Percentiles rank a stretch among this genome's conserved stretches.
These are phyloP conservation scores for Pseudochirops corinnae DNA, from an alignment of 2,797 vertebrate genomes.

Conservation along the genomic window DNA sequence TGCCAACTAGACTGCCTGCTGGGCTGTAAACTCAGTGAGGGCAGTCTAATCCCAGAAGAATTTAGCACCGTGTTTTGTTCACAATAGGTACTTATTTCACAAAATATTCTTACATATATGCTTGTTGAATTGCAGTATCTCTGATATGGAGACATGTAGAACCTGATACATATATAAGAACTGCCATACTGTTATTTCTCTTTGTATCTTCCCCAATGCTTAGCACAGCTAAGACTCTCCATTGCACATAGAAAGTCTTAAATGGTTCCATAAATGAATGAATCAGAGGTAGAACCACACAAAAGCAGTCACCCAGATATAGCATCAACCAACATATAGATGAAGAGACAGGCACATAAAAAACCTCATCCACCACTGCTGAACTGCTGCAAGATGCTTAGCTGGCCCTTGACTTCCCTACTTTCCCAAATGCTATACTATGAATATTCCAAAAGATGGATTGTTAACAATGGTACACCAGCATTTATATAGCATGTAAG, in stretches of 20 bases:
- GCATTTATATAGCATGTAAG: background rate
- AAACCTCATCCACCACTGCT: background rate
- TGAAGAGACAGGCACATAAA: background rate
- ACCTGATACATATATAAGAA: background rate
- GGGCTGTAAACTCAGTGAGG: too few relatives aligned
- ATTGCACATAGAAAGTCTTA: background rate
- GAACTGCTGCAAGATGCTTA: background rate
- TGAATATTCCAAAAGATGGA: background rate
- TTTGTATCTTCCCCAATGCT: background rate
- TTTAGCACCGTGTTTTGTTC: background rate
- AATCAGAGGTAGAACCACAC: background rate
- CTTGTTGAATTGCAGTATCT: background rate
- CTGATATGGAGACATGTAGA: background rate
- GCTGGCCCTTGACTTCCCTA: background rate
- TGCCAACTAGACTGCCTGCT: background rate
- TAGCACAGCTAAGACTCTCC: background rate
- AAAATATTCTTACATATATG: background rate
- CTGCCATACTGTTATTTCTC: background rate
- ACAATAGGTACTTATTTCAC: background rate
- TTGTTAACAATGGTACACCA: background rate
- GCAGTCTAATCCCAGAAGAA: background rate
- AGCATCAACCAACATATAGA: background rate
- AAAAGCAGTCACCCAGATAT: background rate
- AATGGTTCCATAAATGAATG: background rate
- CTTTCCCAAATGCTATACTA: background rate